phyloP scores from a whole-genome alignment of 2,113 vertebrate genomes.

The Aramus guarauna region DNA sequence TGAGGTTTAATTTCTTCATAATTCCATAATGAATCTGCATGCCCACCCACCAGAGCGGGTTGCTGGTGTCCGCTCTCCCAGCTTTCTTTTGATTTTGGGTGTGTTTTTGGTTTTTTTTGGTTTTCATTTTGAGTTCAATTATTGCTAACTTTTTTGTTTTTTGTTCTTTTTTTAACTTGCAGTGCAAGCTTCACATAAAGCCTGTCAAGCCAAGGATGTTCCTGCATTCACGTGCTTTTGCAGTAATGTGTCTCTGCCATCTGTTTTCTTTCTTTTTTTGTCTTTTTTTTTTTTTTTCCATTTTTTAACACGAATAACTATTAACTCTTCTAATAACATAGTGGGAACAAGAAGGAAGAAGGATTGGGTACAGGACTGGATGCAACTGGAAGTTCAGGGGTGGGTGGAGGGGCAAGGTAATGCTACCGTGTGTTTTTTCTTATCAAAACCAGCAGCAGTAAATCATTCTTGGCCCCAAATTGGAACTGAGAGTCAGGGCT shows the following conservation, averaged over 20 bases:
- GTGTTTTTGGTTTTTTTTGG: background rate
- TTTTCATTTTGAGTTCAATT: slow-evolving; percentile 59
- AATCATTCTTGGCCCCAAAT: background rate
- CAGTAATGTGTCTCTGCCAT: slow-evolving; percentile 82
- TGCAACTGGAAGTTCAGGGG: slow-evolving; percentile 9
- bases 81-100: slow-evolving; percentile 30
- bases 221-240: slow-evolving; percentile 85
- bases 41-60: slow-evolving; percentile 33
- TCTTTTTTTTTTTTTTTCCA: background rate
- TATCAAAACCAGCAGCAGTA: background rate
- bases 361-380: slow-evolving; percentile 11
- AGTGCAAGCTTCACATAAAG: slow-evolving; percentile 90
- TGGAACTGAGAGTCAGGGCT: background rate
- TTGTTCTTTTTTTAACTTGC: slow-evolving; percentile 84
- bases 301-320: slow-evolving; percentile 75
- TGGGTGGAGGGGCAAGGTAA: background rate
- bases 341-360: slow-evolving; percentile 47
- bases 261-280: slow-evolving; percentile 60
- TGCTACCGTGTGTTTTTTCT: background rate
- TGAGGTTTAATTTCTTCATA: slow-evolving; percentile 1
- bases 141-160: slow-evolving; percentile 78
- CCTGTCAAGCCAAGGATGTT: slow-evolving; percentile 84
- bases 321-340: slow-evolving; percentile 72
- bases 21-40: slow-evolving; percentile 62
- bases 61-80: slow-evolving; percentile 62